Percentiles rank a stretch among this genome's conserved stretches.
Evolutionary conservation across 37 sponge, comb jelly and placozoan species (phyloP).

Genomic region (Beroe ovata): DNA sequence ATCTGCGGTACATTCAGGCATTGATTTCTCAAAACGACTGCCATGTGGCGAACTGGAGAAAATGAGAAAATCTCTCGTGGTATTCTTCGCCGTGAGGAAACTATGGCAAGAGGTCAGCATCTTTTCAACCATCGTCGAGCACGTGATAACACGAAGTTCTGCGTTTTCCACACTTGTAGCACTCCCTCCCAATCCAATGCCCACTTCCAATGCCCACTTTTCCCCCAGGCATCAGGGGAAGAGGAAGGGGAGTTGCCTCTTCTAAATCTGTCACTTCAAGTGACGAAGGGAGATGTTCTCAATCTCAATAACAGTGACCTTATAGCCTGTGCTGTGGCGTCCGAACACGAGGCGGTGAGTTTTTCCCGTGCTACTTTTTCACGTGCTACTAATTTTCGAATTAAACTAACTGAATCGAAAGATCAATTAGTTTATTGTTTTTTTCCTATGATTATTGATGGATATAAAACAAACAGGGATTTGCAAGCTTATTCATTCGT

Average conservation of each 20-base stretch:
- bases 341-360: conserved; percentile 72
- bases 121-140: no score
- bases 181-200: no score
- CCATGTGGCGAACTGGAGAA: conserved; percentile 82
- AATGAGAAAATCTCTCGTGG: conserved; percentile 75
- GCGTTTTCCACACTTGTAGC: no score
- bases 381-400: no score
- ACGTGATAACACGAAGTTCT: no score
- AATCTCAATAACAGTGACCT: conserved; percentile 79
- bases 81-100: conserved; percentile 78
- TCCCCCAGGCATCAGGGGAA: conserved; percentile 6
- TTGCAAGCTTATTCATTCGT: neutral
- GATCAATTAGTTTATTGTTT: no score
- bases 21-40: conserved; percentile 86
- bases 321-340: conserved; percentile 74
- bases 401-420: no score
- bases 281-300: conserved; percentile 70
- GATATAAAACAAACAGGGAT: neutral
- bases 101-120: conserved; percentile 69
- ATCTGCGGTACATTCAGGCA: no score
- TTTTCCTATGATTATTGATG: no score
- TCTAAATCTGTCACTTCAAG: conserved; percentile 68
- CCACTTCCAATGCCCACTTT: no score
- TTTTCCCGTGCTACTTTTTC: no score
- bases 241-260: conserved; percentile 77